A percentile compares a stretch with the other conserved stretches of the same genome.
Conservation (phyloP, 2,113 vertebrate species). For the Eretmochelys imbricata region DNA sequence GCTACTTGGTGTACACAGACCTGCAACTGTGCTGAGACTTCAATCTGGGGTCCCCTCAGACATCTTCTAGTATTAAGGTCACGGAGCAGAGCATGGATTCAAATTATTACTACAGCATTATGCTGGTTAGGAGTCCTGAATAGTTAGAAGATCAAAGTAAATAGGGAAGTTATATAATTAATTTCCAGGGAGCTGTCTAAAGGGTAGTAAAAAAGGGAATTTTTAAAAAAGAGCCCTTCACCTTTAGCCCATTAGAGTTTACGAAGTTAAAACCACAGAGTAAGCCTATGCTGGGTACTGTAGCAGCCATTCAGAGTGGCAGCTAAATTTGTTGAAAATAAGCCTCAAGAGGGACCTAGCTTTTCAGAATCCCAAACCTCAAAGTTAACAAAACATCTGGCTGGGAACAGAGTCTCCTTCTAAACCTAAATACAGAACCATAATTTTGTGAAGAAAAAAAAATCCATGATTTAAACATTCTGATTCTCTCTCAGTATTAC, state of each 20-base stretch:
- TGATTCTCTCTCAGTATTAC: background rate
- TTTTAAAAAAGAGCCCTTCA: background rate
- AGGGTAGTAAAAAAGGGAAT: too few species aligned
- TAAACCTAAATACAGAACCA: background rate
- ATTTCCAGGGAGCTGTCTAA: background rate
- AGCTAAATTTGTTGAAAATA: background rate
- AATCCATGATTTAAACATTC: background rate
- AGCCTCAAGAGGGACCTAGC: background rate
- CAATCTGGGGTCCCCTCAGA: background rate
- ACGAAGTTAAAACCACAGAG: background rate
- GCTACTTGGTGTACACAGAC: background rate
- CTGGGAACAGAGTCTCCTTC: background rate
- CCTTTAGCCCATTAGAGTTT: background rate
- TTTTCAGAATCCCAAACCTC: slow-evolving; percentile 1
- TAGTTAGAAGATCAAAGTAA: background rate
- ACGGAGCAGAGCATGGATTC: background rate
- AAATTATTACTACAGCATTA: background rate
- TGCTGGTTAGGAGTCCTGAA: background rate
- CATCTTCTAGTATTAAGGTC: background rate
- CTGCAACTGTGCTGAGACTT: background rate
- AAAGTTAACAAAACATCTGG: background rate
- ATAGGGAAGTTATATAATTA: background rate
- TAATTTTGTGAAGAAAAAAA: background rate
- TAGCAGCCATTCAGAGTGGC: background rate
- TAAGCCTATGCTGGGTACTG: background rate